Conservation (phyloP, 2,113 vertebrate genomes). For the Bos javanicus region DNA sequence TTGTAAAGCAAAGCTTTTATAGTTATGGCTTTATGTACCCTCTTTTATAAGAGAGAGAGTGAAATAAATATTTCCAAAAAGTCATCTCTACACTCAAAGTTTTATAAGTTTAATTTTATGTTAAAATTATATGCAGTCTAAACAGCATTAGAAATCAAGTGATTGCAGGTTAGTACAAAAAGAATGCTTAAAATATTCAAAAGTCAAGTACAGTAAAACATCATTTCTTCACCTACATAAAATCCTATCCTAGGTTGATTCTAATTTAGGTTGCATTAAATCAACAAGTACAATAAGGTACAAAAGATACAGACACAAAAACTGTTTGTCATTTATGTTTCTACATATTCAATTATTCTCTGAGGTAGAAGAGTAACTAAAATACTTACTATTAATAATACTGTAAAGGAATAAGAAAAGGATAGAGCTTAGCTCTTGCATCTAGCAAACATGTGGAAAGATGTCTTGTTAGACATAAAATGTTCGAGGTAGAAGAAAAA, state of each 20-base stretch:
- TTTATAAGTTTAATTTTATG: not conserved
- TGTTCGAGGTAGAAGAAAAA: not conserved
- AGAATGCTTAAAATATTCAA: not conserved
- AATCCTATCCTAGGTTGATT: not conserved
- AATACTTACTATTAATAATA: not conserved
- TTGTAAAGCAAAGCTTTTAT: not conserved
- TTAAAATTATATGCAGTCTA: not conserved
- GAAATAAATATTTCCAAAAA: not conserved
- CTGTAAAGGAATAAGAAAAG: not conserved
- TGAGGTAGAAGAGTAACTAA: constrained; percentile 9
- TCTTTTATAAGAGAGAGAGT: not conserved
- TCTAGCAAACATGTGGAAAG: not conserved
- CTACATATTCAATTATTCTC: not conserved
- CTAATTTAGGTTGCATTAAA: not conserved
- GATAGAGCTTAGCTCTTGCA: not conserved
- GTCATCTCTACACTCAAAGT: not conserved
- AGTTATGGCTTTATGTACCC: not conserved
- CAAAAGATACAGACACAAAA: not conserved
- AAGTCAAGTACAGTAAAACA: not conserved
- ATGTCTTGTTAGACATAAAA: not conserved
- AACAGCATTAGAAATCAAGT: not conserved
- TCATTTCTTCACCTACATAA: not conserved
- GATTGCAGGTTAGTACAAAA: not conserved
- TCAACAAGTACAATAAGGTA: not conserved
- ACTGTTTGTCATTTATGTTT: not conserved